These are phyloP conservation scores for Tragopan temminckii DNA, from an alignment of 2,797 vertebrate genomes.

Conservation along the genomic window DNA sequence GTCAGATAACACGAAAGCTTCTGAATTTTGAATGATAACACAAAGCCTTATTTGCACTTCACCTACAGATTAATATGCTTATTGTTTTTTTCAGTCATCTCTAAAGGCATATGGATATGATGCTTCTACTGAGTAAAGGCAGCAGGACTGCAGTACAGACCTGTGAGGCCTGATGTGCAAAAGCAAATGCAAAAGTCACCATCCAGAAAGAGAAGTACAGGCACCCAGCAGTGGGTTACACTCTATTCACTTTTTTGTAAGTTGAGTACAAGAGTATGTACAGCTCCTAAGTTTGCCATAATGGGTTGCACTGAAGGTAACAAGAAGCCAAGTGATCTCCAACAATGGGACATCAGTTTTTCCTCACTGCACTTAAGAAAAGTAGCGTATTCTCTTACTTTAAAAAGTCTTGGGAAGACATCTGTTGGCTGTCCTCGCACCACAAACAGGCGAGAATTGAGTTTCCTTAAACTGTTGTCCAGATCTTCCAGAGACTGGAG, in stretches of 20 bases:
- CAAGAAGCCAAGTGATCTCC: not conserved
- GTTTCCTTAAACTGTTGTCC: conserved; percentile 92
- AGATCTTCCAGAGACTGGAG: conserved; percentile 94
- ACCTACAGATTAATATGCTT: not conserved
- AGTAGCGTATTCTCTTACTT: conserved; percentile 81
- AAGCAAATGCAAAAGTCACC: not conserved
- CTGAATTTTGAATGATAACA: not conserved
- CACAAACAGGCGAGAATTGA: conserved; percentile 94
- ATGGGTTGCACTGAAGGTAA: not conserved
- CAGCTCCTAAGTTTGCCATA: not conserved
- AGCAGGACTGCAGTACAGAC: not conserved
- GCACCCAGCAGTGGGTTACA: not conserved
- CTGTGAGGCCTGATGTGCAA: not conserved
- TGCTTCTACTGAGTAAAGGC: not conserved
- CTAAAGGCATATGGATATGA: not conserved
- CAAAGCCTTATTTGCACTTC: not conserved
- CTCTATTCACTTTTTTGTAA: not conserved
- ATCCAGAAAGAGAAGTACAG: not conserved
- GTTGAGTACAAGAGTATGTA: not conserved
- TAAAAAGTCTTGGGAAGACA: conserved; percentile 94
- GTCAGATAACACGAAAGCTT: not conserved
- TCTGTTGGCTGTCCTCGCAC: conserved; percentile 94
- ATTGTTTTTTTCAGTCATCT: not conserved
- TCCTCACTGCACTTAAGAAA: not conserved
- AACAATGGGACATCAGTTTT: not conserved